These are phyloP conservation scores for Dynastes tityus DNA, from an alignment of 2,888 invertebrate species.

Conservation along the genomic window DNA sequence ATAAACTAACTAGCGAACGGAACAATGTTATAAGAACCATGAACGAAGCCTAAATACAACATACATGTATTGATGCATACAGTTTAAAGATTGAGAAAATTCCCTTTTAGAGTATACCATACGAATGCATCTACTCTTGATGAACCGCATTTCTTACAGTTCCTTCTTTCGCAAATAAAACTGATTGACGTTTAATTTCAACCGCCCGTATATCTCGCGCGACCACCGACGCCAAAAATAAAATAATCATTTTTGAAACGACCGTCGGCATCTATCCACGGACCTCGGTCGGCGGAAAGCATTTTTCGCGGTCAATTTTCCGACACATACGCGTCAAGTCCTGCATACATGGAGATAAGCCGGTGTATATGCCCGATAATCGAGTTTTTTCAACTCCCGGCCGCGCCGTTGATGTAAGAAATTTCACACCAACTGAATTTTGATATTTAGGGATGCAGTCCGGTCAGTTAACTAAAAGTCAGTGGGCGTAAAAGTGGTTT, in stretches of 20 bases:
- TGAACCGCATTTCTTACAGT: too few species aligned
- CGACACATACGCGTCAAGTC: conserved; percentile 67
- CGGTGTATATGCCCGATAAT: conserved; percentile 55
- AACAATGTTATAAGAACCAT: too few species aligned
- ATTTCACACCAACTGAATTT: conserved; percentile 69
- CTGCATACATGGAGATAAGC: conserved; percentile 68
- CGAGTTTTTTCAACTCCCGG: conserved; percentile 49
- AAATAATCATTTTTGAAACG: conserved; percentile 22
- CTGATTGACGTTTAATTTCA: conserved; percentile 45
- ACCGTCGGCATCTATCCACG: background rate
- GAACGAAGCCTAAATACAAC: too few species aligned
- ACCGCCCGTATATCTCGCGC: conserved; percentile 19
- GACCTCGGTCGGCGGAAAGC: background rate
- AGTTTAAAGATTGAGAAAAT: too few species aligned
- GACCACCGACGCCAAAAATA: conserved; percentile 28
- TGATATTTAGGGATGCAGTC: conserved; percentile 69
- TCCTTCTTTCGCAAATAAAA: conserved; percentile 1
- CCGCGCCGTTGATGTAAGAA: conserved; percentile 58
- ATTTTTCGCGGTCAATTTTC: conserved; percentile 62
- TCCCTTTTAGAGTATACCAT: too few species aligned
- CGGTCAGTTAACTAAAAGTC: conserved; percentile 62
- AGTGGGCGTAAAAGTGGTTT: conserved; percentile 66
- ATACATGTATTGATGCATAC: too few species aligned
- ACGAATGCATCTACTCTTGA: too few species aligned
- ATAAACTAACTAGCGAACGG: too few species aligned